These are phyloP conservation scores for Phenacoccus solenopsis DNA, from an alignment of 1,140 invertebrate species.

Conservation along the genomic window DNA sequence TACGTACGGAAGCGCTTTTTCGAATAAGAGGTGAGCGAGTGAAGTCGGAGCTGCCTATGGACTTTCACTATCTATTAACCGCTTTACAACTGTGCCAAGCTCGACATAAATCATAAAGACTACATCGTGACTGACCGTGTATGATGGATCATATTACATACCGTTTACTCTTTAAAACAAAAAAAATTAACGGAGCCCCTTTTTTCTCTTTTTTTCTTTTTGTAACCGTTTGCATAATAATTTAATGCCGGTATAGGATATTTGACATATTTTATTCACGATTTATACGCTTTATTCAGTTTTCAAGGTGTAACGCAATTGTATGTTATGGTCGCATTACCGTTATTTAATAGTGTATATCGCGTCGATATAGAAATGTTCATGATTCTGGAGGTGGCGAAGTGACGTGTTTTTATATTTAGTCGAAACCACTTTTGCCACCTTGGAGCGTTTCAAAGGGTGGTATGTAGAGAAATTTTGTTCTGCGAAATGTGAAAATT, in stretches of 20 bases:
- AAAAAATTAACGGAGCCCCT: background rate
- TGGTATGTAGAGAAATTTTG: no score
- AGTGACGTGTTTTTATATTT: no score
- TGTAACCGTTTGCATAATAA: background rate
- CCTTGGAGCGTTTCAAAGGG: no score
- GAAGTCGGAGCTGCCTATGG: background rate
- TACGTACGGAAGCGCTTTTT: background rate
- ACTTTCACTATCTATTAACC: slow-evolving; percentile 11
- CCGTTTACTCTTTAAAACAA: slow-evolving; percentile 2
- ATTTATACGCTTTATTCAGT: background rate
- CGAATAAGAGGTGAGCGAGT: no score
- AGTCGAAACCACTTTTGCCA: no score
- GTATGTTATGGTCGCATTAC: no score
- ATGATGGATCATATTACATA: slow-evolving; percentile 16
- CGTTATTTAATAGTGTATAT: background rate
- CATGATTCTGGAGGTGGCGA: no score
- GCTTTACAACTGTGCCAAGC: background rate
- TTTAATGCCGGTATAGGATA: background rate
- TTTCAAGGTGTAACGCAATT: background rate
- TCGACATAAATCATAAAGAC: slow-evolving; percentile 15
- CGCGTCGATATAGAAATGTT: no score
- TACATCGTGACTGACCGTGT: slow-evolving; percentile 9
- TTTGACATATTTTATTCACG: slow-evolving; percentile 2
- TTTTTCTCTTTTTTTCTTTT: slow-evolving; percentile 7
- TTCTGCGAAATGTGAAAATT: no score